A percentile compares a stretch with the other conserved stretches of the same genome.
phyloP scores from a whole-genome alignment of 2,888 invertebrate genomes.

The Ormyrus nitidulus region DNA sequence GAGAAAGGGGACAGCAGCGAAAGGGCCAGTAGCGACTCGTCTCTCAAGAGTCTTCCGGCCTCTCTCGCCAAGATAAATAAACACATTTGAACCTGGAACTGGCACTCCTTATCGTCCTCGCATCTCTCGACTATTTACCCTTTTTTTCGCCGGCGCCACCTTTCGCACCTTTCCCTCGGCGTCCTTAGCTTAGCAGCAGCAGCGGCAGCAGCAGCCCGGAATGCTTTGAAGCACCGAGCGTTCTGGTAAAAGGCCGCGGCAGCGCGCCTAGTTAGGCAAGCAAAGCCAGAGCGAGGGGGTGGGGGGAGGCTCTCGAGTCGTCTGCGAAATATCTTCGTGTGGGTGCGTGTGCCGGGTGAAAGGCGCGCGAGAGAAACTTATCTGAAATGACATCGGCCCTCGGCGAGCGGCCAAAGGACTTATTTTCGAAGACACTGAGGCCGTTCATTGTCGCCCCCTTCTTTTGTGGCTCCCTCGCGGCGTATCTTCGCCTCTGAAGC shows the following conservation, averaged over 20 bases:
- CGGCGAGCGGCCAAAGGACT: conserved; percentile 65
- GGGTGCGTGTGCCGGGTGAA: conserved; percentile 44
- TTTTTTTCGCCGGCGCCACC: background rate
- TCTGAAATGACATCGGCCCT: conserved; percentile 73
- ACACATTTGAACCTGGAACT: conserved; percentile 3
- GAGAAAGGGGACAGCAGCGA: background rate
- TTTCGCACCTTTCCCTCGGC: background rate
- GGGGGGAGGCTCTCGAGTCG: conserved; percentile 36
- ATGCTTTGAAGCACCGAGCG: background rate
- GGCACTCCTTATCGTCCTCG: conserved; percentile 15
- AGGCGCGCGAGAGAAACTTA: conserved; percentile 69
- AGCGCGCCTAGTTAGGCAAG: conserved; percentile 57
- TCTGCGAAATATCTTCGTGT: conserved; percentile 39
- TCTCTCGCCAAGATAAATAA: conserved; percentile 31
- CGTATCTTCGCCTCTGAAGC: conserved; percentile 19
- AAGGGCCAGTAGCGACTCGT: background rate
- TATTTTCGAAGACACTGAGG: conserved; percentile 61
- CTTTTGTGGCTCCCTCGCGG: conserved; percentile 28
- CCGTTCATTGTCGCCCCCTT: conserved; percentile 63
- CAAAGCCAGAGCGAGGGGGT: conserved; percentile 20
- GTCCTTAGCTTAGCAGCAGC: background rate
- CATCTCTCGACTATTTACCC: conserved; percentile 22
- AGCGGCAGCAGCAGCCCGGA: background rate
- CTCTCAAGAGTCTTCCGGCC: background rate
- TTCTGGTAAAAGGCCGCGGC: conserved; percentile 7